Evolutionary conservation across 2,797 vertebrate species (phyloP), one percentile per base, ranked within the genome.

Genomic region (Falco biarmicus): DNA sequence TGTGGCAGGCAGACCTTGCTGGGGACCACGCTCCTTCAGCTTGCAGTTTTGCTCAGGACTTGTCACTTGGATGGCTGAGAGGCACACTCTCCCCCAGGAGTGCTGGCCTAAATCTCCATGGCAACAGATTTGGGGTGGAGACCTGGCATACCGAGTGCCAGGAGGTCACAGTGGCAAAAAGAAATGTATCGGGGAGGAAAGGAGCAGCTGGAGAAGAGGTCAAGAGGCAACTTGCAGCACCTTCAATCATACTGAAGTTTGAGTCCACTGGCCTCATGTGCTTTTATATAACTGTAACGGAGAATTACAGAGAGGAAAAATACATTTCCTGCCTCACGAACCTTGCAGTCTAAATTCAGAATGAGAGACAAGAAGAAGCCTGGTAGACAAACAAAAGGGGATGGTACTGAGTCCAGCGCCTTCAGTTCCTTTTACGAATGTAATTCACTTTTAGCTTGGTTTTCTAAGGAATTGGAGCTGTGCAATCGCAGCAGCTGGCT

Each of bases 91-190:
- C 39, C 65, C 74, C 21, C 2, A 5, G 32, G 83, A 89, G 7
- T 0, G 2, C 73, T 81, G 83, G 79, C 18, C 69, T 66, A 73
- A 69, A 70, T 88, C 64, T 78, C 90, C 87, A 83, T 92, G 75
- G 51, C 76, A 85, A 88, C 89, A 80, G 53, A 76, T 94, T 90
- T 90, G 37, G 45, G 78, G 93, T 43, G 61, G 45, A 75, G 56
- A 76, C 51, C 74, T 37, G 68, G 64, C 50, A 71, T 26, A 22
- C 53, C 50, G 63, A 43, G 31, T 89, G 75, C 45, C 88, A 95
- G 73, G 63, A 92, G 89, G 93, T 87, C 83, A 63, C 12, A 28
- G 47, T 1, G 11, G 32, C 6, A 66, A 84, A 89, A 84, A 60
- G 47, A 21, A 25, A 22, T 3, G 12, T 54, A 51, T 8, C 0